phyloP scores from a whole-genome alignment of 2,797 vertebrate species.

The Merluccius polli region DNA sequence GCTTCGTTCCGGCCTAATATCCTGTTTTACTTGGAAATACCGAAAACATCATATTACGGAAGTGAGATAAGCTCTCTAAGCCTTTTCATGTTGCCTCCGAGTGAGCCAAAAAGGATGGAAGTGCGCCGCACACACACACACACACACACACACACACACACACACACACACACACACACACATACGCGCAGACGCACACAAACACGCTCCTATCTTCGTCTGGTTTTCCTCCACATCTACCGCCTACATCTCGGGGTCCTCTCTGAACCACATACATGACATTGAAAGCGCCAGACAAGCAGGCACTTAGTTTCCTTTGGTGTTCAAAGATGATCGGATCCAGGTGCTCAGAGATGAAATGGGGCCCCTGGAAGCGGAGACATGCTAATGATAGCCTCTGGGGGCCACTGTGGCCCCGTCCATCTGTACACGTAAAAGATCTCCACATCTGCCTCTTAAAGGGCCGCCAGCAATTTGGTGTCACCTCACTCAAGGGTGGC shows the following conservation, averaged over 20 bases:
- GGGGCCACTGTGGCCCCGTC: constrained; percentile 10
- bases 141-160: background rate
- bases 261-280: background rate
- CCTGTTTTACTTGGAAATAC: no score
- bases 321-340: constrained; percentile 28
- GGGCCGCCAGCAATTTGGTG: background rate
- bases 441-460: background rate
- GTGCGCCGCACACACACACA: background rate
- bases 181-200: constrained; percentile 9
- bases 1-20: no score
- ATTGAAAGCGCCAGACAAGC: background rate
- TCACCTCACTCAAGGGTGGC: no score
- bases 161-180: background rate
- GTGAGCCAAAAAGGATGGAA: background rate
- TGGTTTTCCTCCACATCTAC: no score
- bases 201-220: background rate
- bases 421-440: constrained; percentile 24
- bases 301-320: constrained; percentile 7
- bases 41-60: no score
- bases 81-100: no score
- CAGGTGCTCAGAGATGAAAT: constrained; percentile 36
- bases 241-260: background rate
- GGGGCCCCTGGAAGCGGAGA: constrained; percentile 32
- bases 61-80: no score
- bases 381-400: constrained; percentile 21